These are phyloP conservation scores for Drosophila emarginata DNA, from an alignment of 2,888 invertebrate genomes.

Conservation along the genomic window DNA sequence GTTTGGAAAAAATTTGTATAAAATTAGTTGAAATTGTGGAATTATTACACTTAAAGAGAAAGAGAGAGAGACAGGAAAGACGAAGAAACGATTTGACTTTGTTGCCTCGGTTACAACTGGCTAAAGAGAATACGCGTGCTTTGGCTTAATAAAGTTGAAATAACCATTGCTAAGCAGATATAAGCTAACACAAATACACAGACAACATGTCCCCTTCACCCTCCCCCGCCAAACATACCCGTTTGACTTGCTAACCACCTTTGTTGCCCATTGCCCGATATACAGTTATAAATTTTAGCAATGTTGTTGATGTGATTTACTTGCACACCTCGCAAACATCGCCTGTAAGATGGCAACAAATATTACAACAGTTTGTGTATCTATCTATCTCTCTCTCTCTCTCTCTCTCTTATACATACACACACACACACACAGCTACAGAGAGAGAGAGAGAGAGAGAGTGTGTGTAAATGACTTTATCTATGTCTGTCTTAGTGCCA, in stretches of 20 bases:
- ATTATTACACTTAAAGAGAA: background rate
- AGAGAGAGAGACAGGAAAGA: background rate
- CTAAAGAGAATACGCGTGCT: constrained; percentile 64
- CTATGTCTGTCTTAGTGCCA: constrained; percentile 56
- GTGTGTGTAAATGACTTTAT: constrained; percentile 74
- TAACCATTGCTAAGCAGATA: constrained; percentile 72
- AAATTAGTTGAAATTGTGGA: background rate
- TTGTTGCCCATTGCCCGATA: constrained; percentile 34
- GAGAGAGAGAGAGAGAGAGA: background rate
- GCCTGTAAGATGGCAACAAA: constrained; percentile 76
- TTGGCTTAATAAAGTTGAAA: constrained; percentile 76
- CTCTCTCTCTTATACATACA: background rate
- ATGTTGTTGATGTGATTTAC: constrained; percentile 74
- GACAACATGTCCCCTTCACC: constrained; percentile 21
- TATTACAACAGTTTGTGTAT: constrained; percentile 51
- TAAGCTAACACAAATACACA: constrained; percentile 61
- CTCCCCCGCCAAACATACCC: background rate
- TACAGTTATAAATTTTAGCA: constrained; percentile 72
- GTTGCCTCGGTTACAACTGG: constrained; percentile 40
- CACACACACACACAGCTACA: background rate
- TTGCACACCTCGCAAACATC: constrained; percentile 73
- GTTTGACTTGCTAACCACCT: background rate
- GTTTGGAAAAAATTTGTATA: background rate
- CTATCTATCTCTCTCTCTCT: constrained; percentile 1
- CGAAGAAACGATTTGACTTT: constrained; percentile 30